Evolutionary conservation across 2,113 vertebrate genomes (phyloP), one percentile per base, ranked within the genome.

Genomic region (Thunnus maccoyii): DNA sequence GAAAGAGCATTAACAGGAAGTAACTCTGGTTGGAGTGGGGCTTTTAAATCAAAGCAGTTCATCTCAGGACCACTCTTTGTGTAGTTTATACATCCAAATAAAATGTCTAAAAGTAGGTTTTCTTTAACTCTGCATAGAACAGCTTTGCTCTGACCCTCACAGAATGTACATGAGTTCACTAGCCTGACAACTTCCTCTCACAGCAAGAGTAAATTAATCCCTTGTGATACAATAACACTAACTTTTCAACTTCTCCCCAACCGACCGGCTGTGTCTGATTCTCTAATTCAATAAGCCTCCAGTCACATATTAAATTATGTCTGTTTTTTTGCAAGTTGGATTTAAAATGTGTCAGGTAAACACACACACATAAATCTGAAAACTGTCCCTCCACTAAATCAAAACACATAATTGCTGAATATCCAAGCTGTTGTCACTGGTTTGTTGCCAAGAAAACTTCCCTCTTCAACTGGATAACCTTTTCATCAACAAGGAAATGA

Each of bases 401-500:
- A 54, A n/a, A 64, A 79, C 36, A 63, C 25, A 47, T 6, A 18
- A 3, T 27, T 41, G n/a, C n/a, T 25, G 15, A 27, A 62, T 14
- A 51, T 20, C 56, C 12, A 11, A 51, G 12, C 5, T 16, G 12
- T 12, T n/a, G 18, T 54, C 20, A 4, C 2, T 25, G 11, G 44
- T 51, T 36, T 68, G 54, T n/a, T 60, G 30, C 22, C 18, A 14
- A 20, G 32, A 50, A 52, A 22, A 1, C 15, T 70, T 10, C 41
- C n/a, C 0, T 63, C 22, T 20, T 52, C 12, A 56, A 55, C 48
- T 30, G 25, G 67, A 32, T 66, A 56, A 78, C 57, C 41, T 78
- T 73, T 61, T 18, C 63, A 60, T 54, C 47, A 61, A 61, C 17
- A 67, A 73, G 32, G 52, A 57, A 73, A 78, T 67, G 15, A 68